These are phyloP conservation scores for Scalopus aquaticus DNA, from an alignment of 2,113 vertebrate genomes.

Conservation along the genomic window DNA sequence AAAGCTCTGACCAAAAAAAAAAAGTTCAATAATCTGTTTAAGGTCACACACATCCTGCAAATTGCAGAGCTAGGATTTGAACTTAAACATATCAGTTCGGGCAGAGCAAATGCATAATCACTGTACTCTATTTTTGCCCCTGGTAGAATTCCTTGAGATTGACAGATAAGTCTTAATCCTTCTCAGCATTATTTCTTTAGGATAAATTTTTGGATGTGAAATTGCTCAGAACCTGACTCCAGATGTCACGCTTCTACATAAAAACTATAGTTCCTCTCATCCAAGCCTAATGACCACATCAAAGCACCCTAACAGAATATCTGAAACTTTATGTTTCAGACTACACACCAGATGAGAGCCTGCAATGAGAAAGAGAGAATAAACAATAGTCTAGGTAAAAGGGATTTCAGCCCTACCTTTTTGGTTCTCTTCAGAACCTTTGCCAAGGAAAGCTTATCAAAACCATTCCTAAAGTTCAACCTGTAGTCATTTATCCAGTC, in stretches of 20 bases:
- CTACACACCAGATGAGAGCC: neutral
- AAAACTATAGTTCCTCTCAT: neutral
- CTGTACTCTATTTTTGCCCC: neutral
- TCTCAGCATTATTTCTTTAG: conserved; percentile 4
- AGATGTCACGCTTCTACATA: neutral
- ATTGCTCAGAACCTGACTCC: neutral
- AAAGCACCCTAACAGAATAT: neutral
- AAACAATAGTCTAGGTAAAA: neutral
- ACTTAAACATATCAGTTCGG: neutral
- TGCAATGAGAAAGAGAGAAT: neutral
- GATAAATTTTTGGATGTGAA: conserved; percentile 5
- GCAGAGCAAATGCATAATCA: neutral
- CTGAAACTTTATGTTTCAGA: neutral
- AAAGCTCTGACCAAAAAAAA: neutral
- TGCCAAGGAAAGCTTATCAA: neutral
- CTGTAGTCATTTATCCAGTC: neutral
- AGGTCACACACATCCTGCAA: neutral
- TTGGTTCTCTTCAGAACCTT: neutral
- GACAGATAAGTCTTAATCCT: neutral
- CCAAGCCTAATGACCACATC: neutral
- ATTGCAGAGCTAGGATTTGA: neutral
- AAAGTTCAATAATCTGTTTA: conserved; percentile 19
- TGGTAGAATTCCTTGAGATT: neutral
- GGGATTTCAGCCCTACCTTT: neutral
- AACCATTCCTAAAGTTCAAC: neutral